These are phyloP conservation scores for Lota lota DNA, from an alignment of 2,113 vertebrate genomes.

Conservation along the genomic window DNA sequence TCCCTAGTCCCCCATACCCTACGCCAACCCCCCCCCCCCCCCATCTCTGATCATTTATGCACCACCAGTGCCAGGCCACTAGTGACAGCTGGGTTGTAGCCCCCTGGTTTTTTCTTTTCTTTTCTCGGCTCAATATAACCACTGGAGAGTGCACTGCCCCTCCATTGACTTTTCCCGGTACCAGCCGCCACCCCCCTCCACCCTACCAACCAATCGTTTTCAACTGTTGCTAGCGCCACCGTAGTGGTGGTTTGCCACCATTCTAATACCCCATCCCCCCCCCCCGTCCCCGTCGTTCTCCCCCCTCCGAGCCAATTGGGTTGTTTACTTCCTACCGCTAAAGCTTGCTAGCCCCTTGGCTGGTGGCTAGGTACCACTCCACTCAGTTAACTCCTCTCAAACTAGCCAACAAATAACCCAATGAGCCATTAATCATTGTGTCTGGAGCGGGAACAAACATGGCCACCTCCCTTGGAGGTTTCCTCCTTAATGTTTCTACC, in stretches of 20 bases:
- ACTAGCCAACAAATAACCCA: background rate
- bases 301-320: too few relatives aligned
- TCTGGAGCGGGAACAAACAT: background rate
- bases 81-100: constrained; percentile 24
- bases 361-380: too few relatives aligned
- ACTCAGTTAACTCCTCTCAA: too few relatives aligned
- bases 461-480: background rate
- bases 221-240: background rate
- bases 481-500: background rate
- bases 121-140: constrained; percentile 42
- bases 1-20: background rate
- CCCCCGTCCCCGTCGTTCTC: background rate
- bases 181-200: background rate
- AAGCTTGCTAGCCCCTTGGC: too few relatives aligned
- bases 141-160: constrained; percentile 20
- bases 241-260: too few relatives aligned
- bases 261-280: background rate
- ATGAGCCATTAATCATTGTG: too few relatives aligned
- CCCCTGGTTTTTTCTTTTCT: background rate
- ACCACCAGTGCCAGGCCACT: background rate
- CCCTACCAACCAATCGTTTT: constrained; percentile 10
- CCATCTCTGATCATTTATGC: constrained; percentile 1
- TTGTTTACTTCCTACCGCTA: too few relatives aligned
- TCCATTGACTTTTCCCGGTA: constrained; percentile 18
- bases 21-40: background rate